Evolutionary conservation across 2,888 invertebrate genomes (phyloP).

Genomic region (Sphaerophoria rueppellii): DNA sequence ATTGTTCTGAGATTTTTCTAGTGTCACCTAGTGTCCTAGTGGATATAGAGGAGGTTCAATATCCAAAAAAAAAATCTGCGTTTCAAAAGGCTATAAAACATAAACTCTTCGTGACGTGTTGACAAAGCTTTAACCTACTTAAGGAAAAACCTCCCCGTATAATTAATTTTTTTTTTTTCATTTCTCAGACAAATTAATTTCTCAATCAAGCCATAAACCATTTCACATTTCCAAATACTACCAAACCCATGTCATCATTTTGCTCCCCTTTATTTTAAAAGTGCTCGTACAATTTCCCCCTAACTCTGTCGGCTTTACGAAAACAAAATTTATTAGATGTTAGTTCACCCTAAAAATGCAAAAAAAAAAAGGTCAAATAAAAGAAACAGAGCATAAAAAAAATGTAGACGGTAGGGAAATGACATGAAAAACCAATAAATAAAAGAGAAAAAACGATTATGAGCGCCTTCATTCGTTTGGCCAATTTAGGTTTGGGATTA

Average conservation of each 20-base stretch:
- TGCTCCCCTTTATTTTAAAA: background rate
- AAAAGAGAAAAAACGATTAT: conserved; percentile 38
- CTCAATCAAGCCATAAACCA: conserved; percentile 5
- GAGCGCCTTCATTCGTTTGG: conserved; percentile 20
- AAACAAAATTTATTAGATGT: conserved; percentile 50
- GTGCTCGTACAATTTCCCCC: background rate
- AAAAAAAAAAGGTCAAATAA: conserved; percentile 27
- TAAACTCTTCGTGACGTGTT: background rate
- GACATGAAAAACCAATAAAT: conserved; percentile 61
- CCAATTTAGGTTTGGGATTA: conserved; percentile 11
- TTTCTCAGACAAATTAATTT: conserved; percentile 10
- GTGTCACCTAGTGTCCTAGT: too few species aligned
- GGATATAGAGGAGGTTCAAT: too few species aligned
- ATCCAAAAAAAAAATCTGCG: too few species aligned
- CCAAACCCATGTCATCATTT: conserved; percentile 18
- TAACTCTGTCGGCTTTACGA: conserved; percentile 38
- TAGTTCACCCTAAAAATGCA: conserved; percentile 51
- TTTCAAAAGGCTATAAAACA: too few species aligned
- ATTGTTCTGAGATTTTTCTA: too few species aligned
- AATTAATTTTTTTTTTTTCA: background rate
- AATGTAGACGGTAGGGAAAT: conserved; percentile 30
- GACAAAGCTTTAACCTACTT: background rate
- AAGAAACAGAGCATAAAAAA: conserved; percentile 7
- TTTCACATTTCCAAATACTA: background rate
- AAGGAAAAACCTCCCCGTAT: background rate